Percentiles rank a stretch among this genome's conserved stretches.
phyloP scores from a whole-genome alignment of 2,113 vertebrate genomes.

The Ptyas mucosa region DNA sequence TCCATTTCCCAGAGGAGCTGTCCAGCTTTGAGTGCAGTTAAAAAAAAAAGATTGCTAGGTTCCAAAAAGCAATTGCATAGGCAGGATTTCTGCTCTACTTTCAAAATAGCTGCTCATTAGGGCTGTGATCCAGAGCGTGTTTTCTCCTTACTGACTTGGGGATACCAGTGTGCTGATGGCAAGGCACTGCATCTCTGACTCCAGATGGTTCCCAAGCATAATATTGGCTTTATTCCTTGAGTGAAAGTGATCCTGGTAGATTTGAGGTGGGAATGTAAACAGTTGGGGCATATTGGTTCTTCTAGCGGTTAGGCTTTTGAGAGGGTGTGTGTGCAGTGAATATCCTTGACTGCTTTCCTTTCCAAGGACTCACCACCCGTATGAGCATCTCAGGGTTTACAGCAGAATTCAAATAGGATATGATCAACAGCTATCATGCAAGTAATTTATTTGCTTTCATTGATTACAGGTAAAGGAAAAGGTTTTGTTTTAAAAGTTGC shows the following conservation, averaged over 20 bases:
- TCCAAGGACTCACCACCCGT: not conserved
- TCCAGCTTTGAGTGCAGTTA: not conserved
- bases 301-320: not conserved
- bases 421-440: not conserved
- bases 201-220: not conserved
- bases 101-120: not conserved
- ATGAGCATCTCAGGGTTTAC: not conserved
- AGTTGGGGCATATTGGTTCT: not conserved
- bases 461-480: conserved; percentile 23
- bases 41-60: not conserved
- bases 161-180: not conserved
- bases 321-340: not conserved
- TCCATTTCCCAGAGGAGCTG: not conserved
- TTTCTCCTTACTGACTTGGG: not conserved
- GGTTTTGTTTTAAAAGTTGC: not conserved
- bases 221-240: not conserved
- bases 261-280: not conserved
- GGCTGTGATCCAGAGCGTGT: not conserved
- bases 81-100: not conserved
- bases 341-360: not conserved
- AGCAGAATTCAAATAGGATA: not conserved
- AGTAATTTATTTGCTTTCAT: not conserved
- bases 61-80: not conserved
- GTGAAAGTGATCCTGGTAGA: not conserved
- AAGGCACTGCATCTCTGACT: not conserved